Percentiles rank a stretch among this genome's conserved stretches.
These are phyloP conservation scores for Busseola fusca DNA, from an alignment of 2,888 invertebrate species.

Conservation along the genomic window DNA sequence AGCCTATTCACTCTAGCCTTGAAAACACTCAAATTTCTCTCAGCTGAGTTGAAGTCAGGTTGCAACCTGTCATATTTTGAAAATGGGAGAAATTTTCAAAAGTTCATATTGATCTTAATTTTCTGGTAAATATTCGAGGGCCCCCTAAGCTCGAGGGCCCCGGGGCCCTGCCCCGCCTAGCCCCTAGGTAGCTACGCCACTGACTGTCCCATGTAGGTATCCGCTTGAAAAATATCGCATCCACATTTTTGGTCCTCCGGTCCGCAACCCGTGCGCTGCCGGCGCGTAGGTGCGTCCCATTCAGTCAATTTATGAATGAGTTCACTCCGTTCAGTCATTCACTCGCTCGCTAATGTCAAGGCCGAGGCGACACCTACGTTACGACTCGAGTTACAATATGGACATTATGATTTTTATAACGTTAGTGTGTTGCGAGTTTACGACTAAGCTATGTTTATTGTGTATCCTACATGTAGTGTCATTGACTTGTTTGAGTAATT, in stretches of 20 bases:
- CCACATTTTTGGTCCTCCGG: conserved; percentile 36
- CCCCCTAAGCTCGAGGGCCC: too few relatives aligned
- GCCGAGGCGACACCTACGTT: conserved; percentile 54
- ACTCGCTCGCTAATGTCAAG: conserved; percentile 61
- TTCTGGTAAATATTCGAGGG: too few relatives aligned
- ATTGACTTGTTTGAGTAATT: not conserved
- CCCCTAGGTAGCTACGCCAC: too few relatives aligned
- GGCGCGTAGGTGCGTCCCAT: conserved; percentile 64
- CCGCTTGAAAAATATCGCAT: conserved; percentile 17
- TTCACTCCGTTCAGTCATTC: conserved; percentile 59
- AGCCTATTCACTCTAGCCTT: too few relatives aligned
- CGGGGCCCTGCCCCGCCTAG: too few relatives aligned
- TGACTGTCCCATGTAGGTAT: not conserved
- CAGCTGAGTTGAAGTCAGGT: too few relatives aligned
- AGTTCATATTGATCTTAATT: too few relatives aligned
- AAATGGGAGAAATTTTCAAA: too few relatives aligned
- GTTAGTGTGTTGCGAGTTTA: not conserved
- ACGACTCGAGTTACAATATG: conserved; percentile 33
- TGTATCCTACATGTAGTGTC: not conserved
- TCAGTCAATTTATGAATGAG: conserved; percentile 69
- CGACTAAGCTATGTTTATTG: not conserved
- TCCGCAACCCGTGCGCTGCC: conserved; percentile 27
- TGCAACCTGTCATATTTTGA: too few relatives aligned
- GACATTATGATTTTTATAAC: conserved; percentile 21
- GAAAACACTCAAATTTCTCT: too few relatives aligned